Base-by-base conservation (phyloP, 1,140 invertebrate species). In the Aleiodes sp. region DNA sequence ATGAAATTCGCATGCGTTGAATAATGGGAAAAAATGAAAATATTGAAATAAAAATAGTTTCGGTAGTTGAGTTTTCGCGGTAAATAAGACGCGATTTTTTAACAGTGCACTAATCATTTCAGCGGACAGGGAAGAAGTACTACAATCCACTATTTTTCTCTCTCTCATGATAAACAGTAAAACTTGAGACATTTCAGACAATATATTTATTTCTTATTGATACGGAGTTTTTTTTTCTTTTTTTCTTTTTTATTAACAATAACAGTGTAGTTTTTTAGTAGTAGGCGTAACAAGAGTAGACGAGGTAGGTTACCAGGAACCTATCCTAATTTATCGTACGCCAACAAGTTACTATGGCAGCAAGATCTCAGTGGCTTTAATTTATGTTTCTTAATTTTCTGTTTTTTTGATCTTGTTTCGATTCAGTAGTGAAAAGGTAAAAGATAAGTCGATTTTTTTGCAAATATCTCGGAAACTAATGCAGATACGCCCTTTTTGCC, bases 181-280 rank as follows among this genome's bases (percentile, higher is more conserved):
- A 46, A 28, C 26, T 41, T 62, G n/a, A 68, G 70, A 60, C 26
- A 64, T 57, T 29, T 83, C 77, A 85, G 84, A 84, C 78, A 84
- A 86, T 86, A 86, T 85, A 86, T 85, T 86, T 85, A 85, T 85
- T 86, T 84, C 76, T 82, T 86, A 81, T 80, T 82, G 82, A 82
- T 86, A 82, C 80, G 80, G 83, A 86, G 82, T 81, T 84, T 43
- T 26, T 65, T 41, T 64, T 43, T 64, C 52, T 52, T 33, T 33
- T 33, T 33, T 52, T 52, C 14, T 70, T 66, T 63, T 82, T 84
- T 78, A 80, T 84, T 81, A 85, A 84, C 84, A 86, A 86, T 85
- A 86, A 86, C 84, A 86, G 83, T 84, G 79, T 85, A 82, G 73
- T 78, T 73, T 65, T n/a, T 73, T 76, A 70, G 74, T 80, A 83